Percentiles rank a stretch among this genome's conserved stretches.
These are phyloP conservation scores for Parthenolecanium corni DNA, from an alignment of 2,888 invertebrate species.

Conservation along the genomic window DNA sequence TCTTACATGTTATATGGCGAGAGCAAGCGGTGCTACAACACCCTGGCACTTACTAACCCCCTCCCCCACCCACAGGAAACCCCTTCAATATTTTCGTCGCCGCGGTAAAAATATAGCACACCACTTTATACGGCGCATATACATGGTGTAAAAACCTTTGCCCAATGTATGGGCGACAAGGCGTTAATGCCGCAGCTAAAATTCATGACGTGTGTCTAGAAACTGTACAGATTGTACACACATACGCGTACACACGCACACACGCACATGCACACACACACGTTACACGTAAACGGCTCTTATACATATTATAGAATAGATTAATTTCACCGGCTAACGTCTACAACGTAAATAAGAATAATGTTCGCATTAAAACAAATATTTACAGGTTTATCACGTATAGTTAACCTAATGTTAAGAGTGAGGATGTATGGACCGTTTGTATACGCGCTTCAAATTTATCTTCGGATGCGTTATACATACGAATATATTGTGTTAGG, in stretches of 20 bases:
- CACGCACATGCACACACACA: background rate
- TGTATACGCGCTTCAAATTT: no score
- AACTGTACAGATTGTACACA: no score
- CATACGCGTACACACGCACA: no score
- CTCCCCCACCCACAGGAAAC: background rate
- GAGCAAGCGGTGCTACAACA: no score
- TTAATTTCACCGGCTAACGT: constrained; percentile 24
- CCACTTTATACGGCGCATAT: background rate
- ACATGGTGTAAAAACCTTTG: constrained; percentile 1
- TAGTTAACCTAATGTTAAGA: no score
- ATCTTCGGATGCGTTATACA: no score
- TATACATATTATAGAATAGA: constrained; percentile 22
- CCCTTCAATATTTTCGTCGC: background rate
- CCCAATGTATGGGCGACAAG: constrained; percentile 7
- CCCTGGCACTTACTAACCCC: no score
- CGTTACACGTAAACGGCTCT: constrained; percentile 3
- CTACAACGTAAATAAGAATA: constrained; percentile 20
- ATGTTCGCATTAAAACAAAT: constrained; percentile 18
- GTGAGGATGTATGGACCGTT: no score
- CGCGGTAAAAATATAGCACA: no score
- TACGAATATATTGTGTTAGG: no score
- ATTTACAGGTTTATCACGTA: constrained; percentile 2
- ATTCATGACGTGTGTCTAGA: constrained; percentile 9
- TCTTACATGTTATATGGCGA: background rate
- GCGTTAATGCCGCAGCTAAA: constrained; percentile 14